Conservation (phyloP, 2,113 vertebrate species). For the Polypterus bichir region DNA sequence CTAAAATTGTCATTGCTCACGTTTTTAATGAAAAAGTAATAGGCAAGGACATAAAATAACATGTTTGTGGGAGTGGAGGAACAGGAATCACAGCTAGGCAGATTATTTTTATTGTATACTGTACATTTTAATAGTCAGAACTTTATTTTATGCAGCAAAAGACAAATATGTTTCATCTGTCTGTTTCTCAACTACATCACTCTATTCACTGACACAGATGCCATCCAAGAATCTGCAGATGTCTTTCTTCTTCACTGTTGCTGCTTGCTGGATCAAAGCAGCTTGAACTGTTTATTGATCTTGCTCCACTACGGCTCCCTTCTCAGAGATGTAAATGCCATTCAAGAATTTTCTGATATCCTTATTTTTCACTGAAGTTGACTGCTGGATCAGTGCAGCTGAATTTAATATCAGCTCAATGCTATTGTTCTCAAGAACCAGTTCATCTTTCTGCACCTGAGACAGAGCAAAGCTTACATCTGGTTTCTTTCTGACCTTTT, state of each 20-base stretch:
- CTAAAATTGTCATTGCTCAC: too few relatives aligned
- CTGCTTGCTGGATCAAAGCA: conserved; percentile 68
- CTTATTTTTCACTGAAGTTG: conserved; percentile 69
- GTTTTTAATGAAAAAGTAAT: too few relatives aligned
- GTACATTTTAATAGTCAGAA: background rate
- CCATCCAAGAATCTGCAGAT: conserved; percentile 71
- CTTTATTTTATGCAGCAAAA: background rate
- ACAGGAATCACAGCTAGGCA: too few relatives aligned
- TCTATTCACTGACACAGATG: conserved; percentile 67
- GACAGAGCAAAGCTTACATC: conserved; percentile 60
- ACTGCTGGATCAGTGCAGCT: conserved; percentile 70
- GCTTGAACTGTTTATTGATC: conserved; percentile 50
- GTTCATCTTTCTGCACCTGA: conserved; percentile 64
- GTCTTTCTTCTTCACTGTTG: conserved; percentile 71
- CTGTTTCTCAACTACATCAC: conserved; percentile 48
- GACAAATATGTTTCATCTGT: conserved; percentile 37
- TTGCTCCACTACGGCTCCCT: conserved; percentile 65
- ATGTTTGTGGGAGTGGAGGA: too few relatives aligned
- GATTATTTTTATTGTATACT: too few relatives aligned
- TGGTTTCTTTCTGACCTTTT: too few relatives aligned
- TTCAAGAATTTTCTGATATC: conserved; percentile 73
- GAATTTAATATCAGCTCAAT: conserved; percentile 66
- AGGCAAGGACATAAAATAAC: too few relatives aligned
- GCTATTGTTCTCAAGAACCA: conserved; percentile 66
- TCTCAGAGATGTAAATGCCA: conserved; percentile 67